phyloP scores from a whole-genome alignment of 2,113 vertebrate genomes.

The Syngnathus typhle region DNA sequence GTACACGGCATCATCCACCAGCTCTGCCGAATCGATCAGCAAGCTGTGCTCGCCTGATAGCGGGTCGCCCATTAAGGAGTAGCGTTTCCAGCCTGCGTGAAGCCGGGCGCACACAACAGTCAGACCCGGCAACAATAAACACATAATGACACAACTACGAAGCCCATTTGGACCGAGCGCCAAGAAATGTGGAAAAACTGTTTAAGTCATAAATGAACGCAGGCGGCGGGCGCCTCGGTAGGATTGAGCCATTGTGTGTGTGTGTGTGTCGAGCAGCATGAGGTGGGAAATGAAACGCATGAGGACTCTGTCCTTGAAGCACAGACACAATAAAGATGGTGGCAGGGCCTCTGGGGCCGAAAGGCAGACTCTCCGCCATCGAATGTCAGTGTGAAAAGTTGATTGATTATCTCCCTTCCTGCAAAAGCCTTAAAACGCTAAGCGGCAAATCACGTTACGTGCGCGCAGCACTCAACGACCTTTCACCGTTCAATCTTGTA shows the following conservation, averaged over 20 bases:
- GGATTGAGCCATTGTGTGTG: conserved; percentile 26
- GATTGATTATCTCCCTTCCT: conserved; percentile 69
- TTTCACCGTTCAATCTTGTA: conserved; percentile 57
- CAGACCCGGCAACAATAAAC: conserved; percentile 44
- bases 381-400: conserved; percentile 69
- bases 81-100: conserved; percentile 81
- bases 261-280: conserved; percentile 23
- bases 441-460: conserved; percentile 68
- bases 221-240: conserved; percentile 39
- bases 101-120: conserved; percentile 46
- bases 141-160: conserved; percentile 43
- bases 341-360: conserved; percentile 49
- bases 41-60: conserved; percentile 82
- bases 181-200: conserved; percentile 41
- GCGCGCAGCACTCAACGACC: conserved; percentile 39
- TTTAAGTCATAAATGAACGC: conserved; percentile 49
- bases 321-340: conserved; percentile 54
- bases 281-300: conserved; percentile 42
- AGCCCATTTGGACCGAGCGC: conserved; percentile 49
- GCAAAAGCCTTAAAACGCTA: conserved; percentile 67
- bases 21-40: conserved; percentile 79
- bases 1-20: conserved; percentile 81
- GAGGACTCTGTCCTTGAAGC: conserved; percentile 58
- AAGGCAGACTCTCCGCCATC: conserved; percentile 52
- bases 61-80: conserved; percentile 80